Conservation (phyloP, 1,140 invertebrate species). For the Riptortus pedestris region DNA sequence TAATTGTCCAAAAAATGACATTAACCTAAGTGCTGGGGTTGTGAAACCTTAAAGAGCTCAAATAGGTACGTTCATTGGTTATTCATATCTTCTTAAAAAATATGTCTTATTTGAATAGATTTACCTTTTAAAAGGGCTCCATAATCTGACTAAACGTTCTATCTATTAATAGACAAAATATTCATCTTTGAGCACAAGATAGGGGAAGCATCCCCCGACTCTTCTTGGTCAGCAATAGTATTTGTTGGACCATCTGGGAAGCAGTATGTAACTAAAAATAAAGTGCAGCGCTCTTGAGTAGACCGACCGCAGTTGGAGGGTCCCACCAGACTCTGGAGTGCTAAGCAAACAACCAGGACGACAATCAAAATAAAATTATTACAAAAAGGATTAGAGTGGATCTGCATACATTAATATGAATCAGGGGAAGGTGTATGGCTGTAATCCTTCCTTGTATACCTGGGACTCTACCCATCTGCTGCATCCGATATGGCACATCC, state of each 20-base stretch:
- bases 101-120: no score
- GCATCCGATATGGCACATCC: no score
- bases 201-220: not conserved
- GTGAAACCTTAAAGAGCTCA: no score
- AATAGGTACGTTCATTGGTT: no score
- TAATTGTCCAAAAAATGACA: no score
- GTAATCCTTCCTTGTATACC: no score
- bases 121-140: no score
- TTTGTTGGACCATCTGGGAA: not conserved
- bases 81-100: no score
- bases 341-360: not conserved
- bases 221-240: not conserved
- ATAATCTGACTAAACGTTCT: no score
- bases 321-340: not conserved
- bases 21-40: no score
- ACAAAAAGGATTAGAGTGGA: slow-evolving; percentile 6
- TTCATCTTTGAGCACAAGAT: not conserved
- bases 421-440: not conserved
- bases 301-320: not conserved
- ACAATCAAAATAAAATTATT: slow-evolving; percentile 12
- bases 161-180: not conserved
- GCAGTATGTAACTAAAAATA: not conserved
- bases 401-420: slow-evolving; percentile 17
- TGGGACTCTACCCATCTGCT: no score
- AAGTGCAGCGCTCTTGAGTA: not conserved